Evolutionary conservation across 2,888 invertebrate genomes (phyloP), one percentile per base, ranked within the genome.

Genomic region (Amphipyra berbera): DNA sequence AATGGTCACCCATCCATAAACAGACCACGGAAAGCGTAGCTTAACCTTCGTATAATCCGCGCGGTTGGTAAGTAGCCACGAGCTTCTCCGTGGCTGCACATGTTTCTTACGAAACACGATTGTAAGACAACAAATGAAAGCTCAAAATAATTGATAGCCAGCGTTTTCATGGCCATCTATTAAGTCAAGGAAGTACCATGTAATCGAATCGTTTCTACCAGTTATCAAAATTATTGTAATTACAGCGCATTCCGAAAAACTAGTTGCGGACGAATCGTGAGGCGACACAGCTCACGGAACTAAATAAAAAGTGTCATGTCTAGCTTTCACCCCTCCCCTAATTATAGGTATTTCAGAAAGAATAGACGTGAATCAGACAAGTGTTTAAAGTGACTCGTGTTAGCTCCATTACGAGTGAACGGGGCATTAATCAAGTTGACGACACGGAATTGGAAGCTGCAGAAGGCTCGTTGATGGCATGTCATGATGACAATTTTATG

Each of bases 311-410:
- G 80, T 75, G 81, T 56, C 65, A 62, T 65, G 70, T 77, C 79
- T 83, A 82, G 85, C 91, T 92, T 92, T 92, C 91, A 87, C 90
- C 85, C 78, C 64, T 63, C 27, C 54, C 87, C 84, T 91, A 90
- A 92, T 91, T 90, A 88, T 88, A 82, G 87, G 82, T 88, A 80
- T 86, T 83, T 84, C 73, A 76, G 78, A 82, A 76, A 84, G 84
- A 87, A 85, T 84, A 78, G 79, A 82, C 79, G 78, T 85, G 85
- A 84, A 82, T 88, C 85, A 86, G 85, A 83, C 82, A 83, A 83
- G 83, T 84, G 82, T 66, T 79, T 70, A 68, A 69, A 78, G 74
- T 72, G 64, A 64, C 67, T 76, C 73, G 81, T 74, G 80, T 82
- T 81, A 40, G 44, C 15, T 52, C 13, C 50, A 54, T 67, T 63